Percentiles rank a stretch among this genome's conserved stretches.
These are phyloP conservation scores for Microplitis deprimator DNA, from an alignment of 2,888 invertebrate species.

Conservation along the genomic window DNA sequence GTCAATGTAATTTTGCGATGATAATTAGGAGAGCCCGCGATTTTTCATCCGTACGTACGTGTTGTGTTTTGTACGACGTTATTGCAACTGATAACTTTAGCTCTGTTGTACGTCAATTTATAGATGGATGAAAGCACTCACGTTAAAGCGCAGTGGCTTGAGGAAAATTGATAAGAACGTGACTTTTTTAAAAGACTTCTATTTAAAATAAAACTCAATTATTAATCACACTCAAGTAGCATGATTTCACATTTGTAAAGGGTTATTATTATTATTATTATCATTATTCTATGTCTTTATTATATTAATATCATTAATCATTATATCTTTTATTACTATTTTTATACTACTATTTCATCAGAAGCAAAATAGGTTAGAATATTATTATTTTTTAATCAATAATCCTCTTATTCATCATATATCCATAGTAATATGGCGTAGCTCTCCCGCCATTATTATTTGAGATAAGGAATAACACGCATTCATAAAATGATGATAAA, in stretches of 20 bases:
- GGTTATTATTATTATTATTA: neutral
- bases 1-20: slow-evolving; percentile 24
- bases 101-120: slow-evolving; percentile 50
- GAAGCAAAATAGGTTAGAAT: neutral
- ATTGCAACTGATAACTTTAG: slow-evolving; percentile 52
- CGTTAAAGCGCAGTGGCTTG: neutral
- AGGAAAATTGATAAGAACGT: slow-evolving; percentile 12
- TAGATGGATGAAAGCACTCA: slow-evolving; percentile 39
- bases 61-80: slow-evolving; percentile 40
- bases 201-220: neutral
- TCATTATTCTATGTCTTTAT: neutral
- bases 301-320: neutral
- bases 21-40: slow-evolving; percentile 43
- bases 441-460: neutral
- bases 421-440: neutral
- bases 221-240: neutral
- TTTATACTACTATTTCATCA: neutral
- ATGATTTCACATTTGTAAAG: neutral
- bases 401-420: neutral
- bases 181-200: neutral
- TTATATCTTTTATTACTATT: neutral
- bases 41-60: slow-evolving; percentile 47
- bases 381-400: neutral
- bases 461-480: slow-evolving; percentile 10
- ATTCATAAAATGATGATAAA: neutral